These are phyloP conservation scores for Bos taurus DNA, from an alignment of 2,113 vertebrate species.

Conservation along the genomic window DNA sequence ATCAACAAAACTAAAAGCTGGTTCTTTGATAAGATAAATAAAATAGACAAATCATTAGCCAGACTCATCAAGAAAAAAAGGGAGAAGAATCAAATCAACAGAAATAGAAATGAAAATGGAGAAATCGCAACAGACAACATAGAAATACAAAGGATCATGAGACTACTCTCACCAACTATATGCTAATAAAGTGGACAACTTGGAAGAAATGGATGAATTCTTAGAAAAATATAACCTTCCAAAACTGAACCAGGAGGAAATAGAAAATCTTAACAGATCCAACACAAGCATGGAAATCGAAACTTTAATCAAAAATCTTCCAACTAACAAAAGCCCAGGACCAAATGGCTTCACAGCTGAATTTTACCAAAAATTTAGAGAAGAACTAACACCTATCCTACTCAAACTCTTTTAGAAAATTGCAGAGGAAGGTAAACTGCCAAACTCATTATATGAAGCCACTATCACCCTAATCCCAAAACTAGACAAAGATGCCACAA, in stretches of 20 bases:
- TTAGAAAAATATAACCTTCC: not conserved
- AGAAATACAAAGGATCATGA: not conserved
- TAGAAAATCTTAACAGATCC: not conserved
- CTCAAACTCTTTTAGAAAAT: not conserved
- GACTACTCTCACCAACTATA: not conserved
- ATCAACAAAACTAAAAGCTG: not conserved
- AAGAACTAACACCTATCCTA: not conserved
- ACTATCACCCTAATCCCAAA: not conserved
- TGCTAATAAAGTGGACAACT: not conserved
- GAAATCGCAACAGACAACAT: not conserved
- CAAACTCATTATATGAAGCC: not conserved
- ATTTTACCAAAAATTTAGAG: not conserved
- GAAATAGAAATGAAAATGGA: not conserved
- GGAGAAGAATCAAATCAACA: not conserved
- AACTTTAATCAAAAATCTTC: not conserved
- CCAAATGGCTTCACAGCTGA: not conserved
- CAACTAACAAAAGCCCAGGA: not conserved
- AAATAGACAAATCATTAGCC: not conserved
- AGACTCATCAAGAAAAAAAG: not conserved
- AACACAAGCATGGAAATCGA: rapidly evolving
- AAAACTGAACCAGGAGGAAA: not conserved
- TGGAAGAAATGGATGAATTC: not conserved
- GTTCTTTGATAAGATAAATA: not conserved
- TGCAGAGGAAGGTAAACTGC: not conserved
- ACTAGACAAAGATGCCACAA: not conserved